Evolutionary conservation across 2,797 vertebrate species (phyloP).

Genomic region (Trachurus trachurus): DNA sequence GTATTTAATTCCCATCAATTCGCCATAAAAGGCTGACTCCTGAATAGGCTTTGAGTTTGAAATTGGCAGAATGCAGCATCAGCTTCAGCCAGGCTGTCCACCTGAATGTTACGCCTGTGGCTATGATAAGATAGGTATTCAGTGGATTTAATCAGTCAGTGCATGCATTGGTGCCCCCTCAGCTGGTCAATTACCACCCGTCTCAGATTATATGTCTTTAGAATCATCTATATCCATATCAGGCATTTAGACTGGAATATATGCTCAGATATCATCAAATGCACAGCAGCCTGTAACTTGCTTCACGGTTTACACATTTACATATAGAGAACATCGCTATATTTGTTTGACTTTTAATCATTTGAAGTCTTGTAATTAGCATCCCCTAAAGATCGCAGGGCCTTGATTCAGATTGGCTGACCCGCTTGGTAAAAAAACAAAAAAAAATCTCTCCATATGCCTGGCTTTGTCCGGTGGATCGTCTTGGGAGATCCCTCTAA

Average conservation of each 20-base stretch:
- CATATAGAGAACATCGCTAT: conserved; percentile 5
- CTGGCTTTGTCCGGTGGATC: conserved; percentile 57
- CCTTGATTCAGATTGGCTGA: conserved; percentile 60
- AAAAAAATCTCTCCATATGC: conserved; percentile 38
- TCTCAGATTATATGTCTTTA: background rate
- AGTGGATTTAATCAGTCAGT: conserved; percentile 15
- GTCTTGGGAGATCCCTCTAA: conserved; percentile 70
- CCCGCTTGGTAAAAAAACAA: conserved; percentile 53
- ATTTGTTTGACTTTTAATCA: conserved; percentile 47
- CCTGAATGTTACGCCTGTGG: conserved; percentile 16
- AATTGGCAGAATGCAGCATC: conserved; percentile 24
- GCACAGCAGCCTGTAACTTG: background rate
- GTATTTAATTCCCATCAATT: conserved; percentile 44
- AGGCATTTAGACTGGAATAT: conserved; percentile 7
- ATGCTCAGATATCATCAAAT: conserved; percentile 14
- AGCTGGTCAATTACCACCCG: background rate
- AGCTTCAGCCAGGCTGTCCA: conserved; percentile 11
- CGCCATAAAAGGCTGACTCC: conserved; percentile 29
- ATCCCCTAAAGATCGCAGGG: conserved; percentile 26
- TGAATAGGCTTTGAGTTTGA: conserved; percentile 35
- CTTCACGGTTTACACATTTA: conserved; percentile 35
- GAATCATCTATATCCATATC: conserved; percentile 20
- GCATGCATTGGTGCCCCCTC: background rate
- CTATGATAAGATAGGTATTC: conserved; percentile 18
- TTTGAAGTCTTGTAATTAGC: conserved; percentile 58